Conservation (phyloP, 2,113 vertebrate species). For the Artemisiospiza belli region DNA sequence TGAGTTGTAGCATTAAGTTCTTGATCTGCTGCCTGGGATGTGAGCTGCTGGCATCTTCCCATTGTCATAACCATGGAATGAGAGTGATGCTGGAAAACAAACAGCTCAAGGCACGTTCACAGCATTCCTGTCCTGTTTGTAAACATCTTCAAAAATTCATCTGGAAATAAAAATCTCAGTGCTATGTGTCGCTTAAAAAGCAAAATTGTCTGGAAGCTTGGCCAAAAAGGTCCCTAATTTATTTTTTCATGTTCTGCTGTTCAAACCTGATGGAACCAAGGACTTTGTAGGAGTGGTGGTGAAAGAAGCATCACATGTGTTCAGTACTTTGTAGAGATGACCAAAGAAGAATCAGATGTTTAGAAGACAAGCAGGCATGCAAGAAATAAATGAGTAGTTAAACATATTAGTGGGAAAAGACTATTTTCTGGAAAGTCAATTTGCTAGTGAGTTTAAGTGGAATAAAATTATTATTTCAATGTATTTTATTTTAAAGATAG, state of each 20-base stretch:
- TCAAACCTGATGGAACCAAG: not conserved
- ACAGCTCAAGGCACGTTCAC: too few species aligned
- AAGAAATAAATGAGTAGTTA: not conserved
- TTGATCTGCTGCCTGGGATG: too few species aligned
- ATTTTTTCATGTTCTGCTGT: not conserved
- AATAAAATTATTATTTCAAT: not conserved
- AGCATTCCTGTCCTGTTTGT: too few species aligned
- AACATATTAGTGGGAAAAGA: not conserved
- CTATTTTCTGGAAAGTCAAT: not conserved
- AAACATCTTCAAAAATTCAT: not conserved
- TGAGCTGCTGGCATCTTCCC: too few species aligned
- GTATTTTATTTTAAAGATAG: not conserved
- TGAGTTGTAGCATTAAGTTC: too few species aligned
- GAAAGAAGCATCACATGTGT: not conserved
- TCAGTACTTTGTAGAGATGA: not conserved
- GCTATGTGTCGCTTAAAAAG: not conserved
- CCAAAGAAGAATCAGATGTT: not conserved
- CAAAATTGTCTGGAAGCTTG: not conserved
- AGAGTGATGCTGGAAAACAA: too few species aligned
- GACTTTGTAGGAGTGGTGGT: not conserved
- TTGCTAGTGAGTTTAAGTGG: not conserved
- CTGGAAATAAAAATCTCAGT: not conserved
- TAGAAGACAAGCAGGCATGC: not conserved
- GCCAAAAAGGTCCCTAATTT: not conserved
- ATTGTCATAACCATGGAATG: too few species aligned